These are phyloP conservation scores for Pterophyllum scalare DNA, from an alignment of 2,113 vertebrate genomes.

Conservation along the genomic window DNA sequence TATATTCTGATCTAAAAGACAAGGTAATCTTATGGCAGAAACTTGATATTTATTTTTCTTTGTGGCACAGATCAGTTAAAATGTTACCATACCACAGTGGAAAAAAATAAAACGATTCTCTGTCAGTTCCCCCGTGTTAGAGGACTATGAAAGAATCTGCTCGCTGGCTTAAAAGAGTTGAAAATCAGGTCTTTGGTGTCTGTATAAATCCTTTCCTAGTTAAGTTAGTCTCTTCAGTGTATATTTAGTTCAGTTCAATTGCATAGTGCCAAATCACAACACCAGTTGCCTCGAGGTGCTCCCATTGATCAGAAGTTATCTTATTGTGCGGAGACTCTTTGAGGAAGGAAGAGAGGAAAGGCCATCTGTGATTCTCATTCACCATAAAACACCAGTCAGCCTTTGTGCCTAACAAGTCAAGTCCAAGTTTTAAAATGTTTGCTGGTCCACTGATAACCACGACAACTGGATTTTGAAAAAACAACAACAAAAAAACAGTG, in stretches of 20 bases:
- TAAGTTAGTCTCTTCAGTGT: conserved; percentile 46
- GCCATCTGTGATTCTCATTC: conserved; percentile 32
- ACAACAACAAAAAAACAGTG: background rate
- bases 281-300: no score
- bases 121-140: conserved; percentile 19
- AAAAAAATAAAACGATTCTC: background rate
- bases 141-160: conserved; percentile 27
- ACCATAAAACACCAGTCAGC: conserved; percentile 44
- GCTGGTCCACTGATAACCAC: background rate
- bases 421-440: conserved; percentile 30
- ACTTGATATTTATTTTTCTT: background rate
- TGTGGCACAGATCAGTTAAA: conserved; percentile 4
- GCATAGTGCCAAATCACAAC: no score
- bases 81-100: background rate
- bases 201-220: conserved; percentile 56
- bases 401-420: conserved; percentile 37
- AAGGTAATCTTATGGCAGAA: no score
- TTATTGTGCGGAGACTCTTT: conserved; percentile 40
- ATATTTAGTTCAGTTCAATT: background rate
- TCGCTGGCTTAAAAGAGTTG: conserved; percentile 51
- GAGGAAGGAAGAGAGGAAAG: conserved; percentile 23
- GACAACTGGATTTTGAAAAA: background rate
- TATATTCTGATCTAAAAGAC: background rate
- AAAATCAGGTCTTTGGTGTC: conserved; percentile 56
- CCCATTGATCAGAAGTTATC: conserved; percentile 58